Conservation (phyloP, 1,140 invertebrate genomes). For the Spodoptera frugiperda region DNA sequence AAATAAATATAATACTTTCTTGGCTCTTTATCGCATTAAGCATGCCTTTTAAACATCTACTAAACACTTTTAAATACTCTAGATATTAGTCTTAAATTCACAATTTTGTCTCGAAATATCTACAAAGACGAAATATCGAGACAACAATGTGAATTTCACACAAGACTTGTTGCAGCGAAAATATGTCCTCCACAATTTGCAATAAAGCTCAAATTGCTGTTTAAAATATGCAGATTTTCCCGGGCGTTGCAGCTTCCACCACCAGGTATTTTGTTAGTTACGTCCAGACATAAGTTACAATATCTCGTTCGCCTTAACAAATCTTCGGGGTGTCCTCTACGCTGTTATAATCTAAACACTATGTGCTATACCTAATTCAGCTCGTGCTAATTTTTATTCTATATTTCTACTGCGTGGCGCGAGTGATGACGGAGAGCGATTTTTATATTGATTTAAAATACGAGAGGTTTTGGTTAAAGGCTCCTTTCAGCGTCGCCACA, state of each 20-base stretch:
- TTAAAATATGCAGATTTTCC: too few relatives aligned
- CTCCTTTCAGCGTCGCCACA: too few relatives aligned
- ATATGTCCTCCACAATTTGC: too few relatives aligned
- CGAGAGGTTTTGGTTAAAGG: too few relatives aligned
- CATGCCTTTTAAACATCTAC: slow-evolving; percentile 14
- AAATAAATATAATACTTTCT: slow-evolving; percentile 49
- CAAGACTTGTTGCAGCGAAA: too few relatives aligned
- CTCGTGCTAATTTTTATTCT: slow-evolving; percentile 8
- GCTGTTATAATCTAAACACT: slow-evolving; percentile 12
- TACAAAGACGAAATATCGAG: too few relatives aligned
- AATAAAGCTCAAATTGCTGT: too few relatives aligned
- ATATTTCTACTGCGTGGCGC: background rate
- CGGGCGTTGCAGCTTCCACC: background rate
- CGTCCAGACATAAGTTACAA: background rate
- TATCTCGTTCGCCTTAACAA: slow-evolving; percentile 20
- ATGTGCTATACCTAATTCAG: background rate
- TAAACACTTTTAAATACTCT: background rate
- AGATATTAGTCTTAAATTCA: background rate
- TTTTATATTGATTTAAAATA: background rate
- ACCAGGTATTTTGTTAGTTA: background rate
- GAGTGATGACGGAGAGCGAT: slow-evolving; percentile 4
- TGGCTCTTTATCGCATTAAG: slow-evolving; percentile 6
- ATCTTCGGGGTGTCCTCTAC: background rate
- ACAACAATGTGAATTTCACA: too few relatives aligned
- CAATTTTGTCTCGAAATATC: too few relatives aligned